Evolutionary conservation across 2,888 invertebrate species (phyloP).

Genomic region (Hirudinaria manillensis): DNA sequence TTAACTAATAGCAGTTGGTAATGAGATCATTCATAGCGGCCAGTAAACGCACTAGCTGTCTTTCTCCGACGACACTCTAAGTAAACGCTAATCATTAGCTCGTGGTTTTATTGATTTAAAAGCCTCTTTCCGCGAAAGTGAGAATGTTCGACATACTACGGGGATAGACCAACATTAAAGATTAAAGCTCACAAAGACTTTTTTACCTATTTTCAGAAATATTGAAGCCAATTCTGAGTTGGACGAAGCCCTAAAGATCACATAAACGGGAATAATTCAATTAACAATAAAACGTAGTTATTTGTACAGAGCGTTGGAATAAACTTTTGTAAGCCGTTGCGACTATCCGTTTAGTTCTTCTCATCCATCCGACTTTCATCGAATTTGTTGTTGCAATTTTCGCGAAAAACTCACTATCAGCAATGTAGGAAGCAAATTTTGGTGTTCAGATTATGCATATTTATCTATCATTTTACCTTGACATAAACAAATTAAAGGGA

Average conservation of each 20-base stretch:
- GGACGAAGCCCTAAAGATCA: constrained; percentile 2
- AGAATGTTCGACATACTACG: too few relatives aligned
- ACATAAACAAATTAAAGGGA: too few relatives aligned
- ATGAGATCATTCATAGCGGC: too few relatives aligned
- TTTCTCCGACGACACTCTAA: too few relatives aligned
- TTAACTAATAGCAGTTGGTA: too few relatives aligned
- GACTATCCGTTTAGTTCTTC: background rate
- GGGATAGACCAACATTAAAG: too few relatives aligned
- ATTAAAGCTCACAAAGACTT: too few relatives aligned
- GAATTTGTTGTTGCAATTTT: constrained; percentile 3
- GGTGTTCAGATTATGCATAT: background rate
- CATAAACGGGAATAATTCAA: background rate
- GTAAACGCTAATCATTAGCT: too few relatives aligned
- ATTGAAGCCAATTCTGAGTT: background rate
- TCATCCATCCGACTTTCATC: constrained; percentile 6
- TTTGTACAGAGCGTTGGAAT: constrained; percentile 3
- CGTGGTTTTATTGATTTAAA: too few relatives aligned
- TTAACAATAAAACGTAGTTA: background rate
- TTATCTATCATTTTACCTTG: too few relatives aligned
- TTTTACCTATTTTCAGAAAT: background rate
- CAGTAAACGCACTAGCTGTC: too few relatives aligned
- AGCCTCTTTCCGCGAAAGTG: too few relatives aligned
- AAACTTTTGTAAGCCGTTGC: background rate
- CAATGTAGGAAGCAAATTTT: constrained; percentile 5
- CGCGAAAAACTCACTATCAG: background rate